Conservation (phyloP, 2,797 vertebrate species). For the Sebastes vulpes region DNA sequence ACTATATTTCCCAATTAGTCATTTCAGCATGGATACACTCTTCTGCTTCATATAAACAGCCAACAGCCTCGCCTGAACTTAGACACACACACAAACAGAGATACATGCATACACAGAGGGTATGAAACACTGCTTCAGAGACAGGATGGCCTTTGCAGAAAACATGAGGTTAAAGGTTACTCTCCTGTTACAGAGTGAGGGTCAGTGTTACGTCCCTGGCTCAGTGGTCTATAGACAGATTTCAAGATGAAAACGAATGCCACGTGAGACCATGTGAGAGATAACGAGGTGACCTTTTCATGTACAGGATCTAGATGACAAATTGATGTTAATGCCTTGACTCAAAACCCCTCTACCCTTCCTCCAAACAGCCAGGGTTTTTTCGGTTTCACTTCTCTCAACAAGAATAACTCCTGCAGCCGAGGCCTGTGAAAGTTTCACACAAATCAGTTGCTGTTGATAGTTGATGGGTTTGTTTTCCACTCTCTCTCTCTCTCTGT, state of each 20-base stretch:
- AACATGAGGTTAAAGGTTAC: constrained; percentile 75
- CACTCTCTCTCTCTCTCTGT: neutral
- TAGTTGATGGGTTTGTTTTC: constrained; percentile 53
- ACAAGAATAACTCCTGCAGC: constrained; percentile 9
- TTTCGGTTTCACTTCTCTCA: constrained; percentile 11
- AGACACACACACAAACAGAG: constrained; percentile 7
- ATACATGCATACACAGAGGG: constrained; percentile 2
- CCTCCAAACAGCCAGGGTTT: constrained; percentile 13
- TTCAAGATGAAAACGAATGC: constrained; percentile 57
- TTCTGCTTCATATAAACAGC: constrained; percentile 77
- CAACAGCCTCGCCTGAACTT: constrained; percentile 62
- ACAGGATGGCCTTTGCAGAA: constrained; percentile 76
- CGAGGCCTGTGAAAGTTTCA: constrained; percentile 9
- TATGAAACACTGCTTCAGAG: constrained; percentile 42
- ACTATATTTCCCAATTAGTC: constrained; percentile 80
- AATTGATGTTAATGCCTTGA: constrained; percentile 64
- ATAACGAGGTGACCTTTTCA: constrained; percentile 78
- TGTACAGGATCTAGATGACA: constrained; percentile 62
- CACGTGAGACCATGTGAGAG: constrained; percentile 45
- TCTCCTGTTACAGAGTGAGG: constrained; percentile 46
- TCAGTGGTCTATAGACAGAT: constrained; percentile 57
- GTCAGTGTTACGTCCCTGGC: constrained; percentile 50
- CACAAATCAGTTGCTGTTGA: constrained; percentile 48
- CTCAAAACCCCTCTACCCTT: constrained; percentile 30
- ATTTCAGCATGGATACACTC: constrained; percentile 81